phyloP scores from a whole-genome alignment of 2,113 vertebrate species.

The Varanus salvator region DNA sequence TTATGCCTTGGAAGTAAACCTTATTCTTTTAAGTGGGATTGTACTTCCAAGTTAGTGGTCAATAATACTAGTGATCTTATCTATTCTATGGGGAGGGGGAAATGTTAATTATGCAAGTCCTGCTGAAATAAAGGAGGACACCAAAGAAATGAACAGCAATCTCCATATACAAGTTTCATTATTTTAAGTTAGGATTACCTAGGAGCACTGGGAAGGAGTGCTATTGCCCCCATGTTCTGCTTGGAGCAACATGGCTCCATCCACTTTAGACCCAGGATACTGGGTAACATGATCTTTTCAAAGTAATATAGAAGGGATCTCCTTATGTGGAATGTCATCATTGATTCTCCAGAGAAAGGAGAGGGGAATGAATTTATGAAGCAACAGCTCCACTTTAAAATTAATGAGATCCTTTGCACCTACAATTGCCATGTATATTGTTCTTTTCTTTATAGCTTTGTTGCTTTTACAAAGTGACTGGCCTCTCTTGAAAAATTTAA shows the following conservation, averaged over 20 bases:
- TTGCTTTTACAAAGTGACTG: constrained; percentile 15
- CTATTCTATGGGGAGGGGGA: neutral
- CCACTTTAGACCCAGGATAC: neutral
- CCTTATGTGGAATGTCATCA: neutral
- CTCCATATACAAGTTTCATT: neutral
- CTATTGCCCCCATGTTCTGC: neutral
- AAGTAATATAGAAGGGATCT: neutral
- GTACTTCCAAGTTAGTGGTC: neutral
- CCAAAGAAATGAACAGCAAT: neutral
- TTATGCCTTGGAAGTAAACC: neutral
- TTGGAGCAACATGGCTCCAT: no score
- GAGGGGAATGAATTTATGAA: neutral
- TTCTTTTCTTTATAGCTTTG: constrained; percentile 22
- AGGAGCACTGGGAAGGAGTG: neutral
- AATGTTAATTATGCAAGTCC: neutral
- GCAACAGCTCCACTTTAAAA: neutral
- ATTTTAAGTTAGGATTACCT: neutral
- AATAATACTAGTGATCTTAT: neutral
- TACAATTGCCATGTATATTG: neutral
- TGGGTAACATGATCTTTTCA: neutral
- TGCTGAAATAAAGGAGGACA: neutral
- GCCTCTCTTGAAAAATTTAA: constrained; percentile 55
- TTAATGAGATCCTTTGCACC: constrained; percentile 15
- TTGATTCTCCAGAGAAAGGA: neutral
- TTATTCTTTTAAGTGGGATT: neutral